These are phyloP conservation scores for Perccottus glenii DNA, from an alignment of 2,113 vertebrate species.

Conservation along the genomic window DNA sequence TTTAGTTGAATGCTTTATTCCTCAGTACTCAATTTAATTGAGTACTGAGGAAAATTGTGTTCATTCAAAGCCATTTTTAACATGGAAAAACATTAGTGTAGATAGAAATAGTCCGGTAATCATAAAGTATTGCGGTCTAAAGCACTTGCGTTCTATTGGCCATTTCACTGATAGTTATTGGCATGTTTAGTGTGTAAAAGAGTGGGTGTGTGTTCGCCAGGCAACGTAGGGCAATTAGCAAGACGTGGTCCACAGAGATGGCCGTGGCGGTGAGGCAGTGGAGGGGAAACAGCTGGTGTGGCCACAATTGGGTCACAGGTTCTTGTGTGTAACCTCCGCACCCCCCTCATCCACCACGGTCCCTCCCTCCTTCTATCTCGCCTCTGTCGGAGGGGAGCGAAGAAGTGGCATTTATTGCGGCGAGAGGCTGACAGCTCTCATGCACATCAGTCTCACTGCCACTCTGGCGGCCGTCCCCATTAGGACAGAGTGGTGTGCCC, in stretches of 20 bases:
- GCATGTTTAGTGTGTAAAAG: constrained; percentile 25
- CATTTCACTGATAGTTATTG: constrained; percentile 50
- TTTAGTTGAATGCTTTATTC: neutral
- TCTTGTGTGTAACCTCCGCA: constrained; percentile 59
- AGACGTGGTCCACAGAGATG: constrained; percentile 69
- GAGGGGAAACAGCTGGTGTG: constrained; percentile 77
- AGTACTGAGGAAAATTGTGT: neutral
- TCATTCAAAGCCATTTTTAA: neutral
- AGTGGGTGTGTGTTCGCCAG: neutral
- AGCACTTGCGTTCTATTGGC: constrained; percentile 40
- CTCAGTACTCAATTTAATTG: too few species aligned
- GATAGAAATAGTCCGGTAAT: neutral
- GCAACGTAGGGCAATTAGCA: constrained; percentile 69
- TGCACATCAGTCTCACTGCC: constrained; percentile 71
- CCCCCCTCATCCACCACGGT: constrained; percentile 26
- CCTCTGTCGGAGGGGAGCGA: constrained; percentile 52
- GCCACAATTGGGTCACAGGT: constrained; percentile 76
- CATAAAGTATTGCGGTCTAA: constrained; percentile 48
- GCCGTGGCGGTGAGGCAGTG: constrained; percentile 57
- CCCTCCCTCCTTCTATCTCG: constrained; percentile 51
- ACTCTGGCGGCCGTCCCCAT: constrained; percentile 68
- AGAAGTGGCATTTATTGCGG: constrained; percentile 68
- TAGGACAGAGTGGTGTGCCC: constrained; percentile 64
- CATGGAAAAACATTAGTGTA: neutral
- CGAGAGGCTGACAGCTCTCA: constrained; percentile 70